Percentiles rank a stretch among this genome's conserved stretches.
Conservation (phyloP, 2,888 invertebrate species). For the Chrysolina oricalcia region DNA sequence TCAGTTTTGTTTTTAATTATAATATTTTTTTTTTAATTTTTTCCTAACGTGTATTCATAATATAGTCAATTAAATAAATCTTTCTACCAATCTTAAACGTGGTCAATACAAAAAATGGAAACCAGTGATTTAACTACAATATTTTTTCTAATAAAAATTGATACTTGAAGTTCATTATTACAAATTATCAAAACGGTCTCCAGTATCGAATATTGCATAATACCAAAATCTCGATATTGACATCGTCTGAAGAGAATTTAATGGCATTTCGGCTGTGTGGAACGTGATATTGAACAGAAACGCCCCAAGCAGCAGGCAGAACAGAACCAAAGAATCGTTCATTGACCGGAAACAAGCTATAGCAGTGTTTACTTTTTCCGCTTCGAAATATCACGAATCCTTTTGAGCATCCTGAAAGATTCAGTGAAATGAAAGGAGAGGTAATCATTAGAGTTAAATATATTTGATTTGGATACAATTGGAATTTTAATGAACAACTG, state of each 20-base stretch:
- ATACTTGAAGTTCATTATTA: not conserved
- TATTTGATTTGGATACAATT: constrained; percentile 26
- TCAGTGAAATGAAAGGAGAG: constrained; percentile 34
- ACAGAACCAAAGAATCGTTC: constrained; percentile 60
- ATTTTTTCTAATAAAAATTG: not conserved
- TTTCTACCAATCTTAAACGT: too few species aligned
- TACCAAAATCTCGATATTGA: constrained; percentile 24
- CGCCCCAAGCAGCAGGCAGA: constrained; percentile 52
- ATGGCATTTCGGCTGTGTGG: constrained; percentile 39
- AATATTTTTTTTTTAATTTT: too few species aligned
- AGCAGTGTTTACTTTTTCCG: constrained; percentile 58
- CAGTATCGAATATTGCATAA: not conserved
- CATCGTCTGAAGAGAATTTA: constrained; percentile 40
- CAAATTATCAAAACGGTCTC: not conserved
- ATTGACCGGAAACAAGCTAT: constrained; percentile 59
- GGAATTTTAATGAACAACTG: not conserved
- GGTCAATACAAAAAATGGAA: too few species aligned
- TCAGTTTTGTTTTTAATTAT: too few species aligned
- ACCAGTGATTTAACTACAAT: too few species aligned
- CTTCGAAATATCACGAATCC: constrained; percentile 57
- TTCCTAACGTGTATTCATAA: too few species aligned
- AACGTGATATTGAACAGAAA: constrained; percentile 56
- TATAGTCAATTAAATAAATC: too few species aligned
- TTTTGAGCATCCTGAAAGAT: constrained; percentile 43
- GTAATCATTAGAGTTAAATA: constrained; percentile 43